Conservation (phyloP, 2,113 vertebrate species). For the Trematomus loennbergii region DNA sequence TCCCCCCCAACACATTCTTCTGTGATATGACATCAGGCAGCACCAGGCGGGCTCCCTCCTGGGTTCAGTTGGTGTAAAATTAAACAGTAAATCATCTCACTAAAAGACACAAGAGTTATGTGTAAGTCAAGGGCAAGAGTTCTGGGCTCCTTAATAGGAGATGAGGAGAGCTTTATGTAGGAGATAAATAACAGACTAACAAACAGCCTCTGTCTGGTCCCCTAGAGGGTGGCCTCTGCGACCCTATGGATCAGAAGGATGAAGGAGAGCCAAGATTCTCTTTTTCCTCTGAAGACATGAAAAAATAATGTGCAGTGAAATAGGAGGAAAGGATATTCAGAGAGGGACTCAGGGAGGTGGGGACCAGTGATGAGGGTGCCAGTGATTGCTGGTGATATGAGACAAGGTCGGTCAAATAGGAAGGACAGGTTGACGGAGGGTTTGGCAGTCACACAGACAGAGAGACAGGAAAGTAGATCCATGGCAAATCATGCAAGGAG, state of each 20-base stretch:
- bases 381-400: slow-evolving; percentile 47
- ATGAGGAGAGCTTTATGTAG: slow-evolving; percentile 81
- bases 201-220: slow-evolving; percentile 74
- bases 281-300: slow-evolving; percentile 70
- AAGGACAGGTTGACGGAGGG: slow-evolving; percentile 59
- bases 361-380: slow-evolving; percentile 52
- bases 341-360: slow-evolving; percentile 52
- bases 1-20: slow-evolving; percentile 47
- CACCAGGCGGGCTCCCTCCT: slow-evolving; percentile 59
- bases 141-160: slow-evolving; percentile 77
- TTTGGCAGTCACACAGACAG: slow-evolving; percentile 20
- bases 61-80: slow-evolving; percentile 75
- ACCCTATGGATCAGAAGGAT: slow-evolving; percentile 70
- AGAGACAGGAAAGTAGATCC: slow-evolving; percentile 12
- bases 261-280: slow-evolving; percentile 73
- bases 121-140: slow-evolving; percentile 81
- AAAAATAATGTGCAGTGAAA: slow-evolving; percentile 74
- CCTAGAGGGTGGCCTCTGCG: slow-evolving; percentile 66
- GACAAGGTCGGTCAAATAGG: slow-evolving; percentile 64
- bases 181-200: slow-evolving; percentile 82
- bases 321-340: slow-evolving; percentile 60
- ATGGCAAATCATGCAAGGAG: slow-evolving; percentile 11
- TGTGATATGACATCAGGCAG: slow-evolving; percentile 76
- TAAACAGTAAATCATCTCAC: slow-evolving; percentile 79
- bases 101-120: slow-evolving; percentile 80